Conservation (phyloP, 2,797 vertebrate species). For the Falco naumanni region DNA sequence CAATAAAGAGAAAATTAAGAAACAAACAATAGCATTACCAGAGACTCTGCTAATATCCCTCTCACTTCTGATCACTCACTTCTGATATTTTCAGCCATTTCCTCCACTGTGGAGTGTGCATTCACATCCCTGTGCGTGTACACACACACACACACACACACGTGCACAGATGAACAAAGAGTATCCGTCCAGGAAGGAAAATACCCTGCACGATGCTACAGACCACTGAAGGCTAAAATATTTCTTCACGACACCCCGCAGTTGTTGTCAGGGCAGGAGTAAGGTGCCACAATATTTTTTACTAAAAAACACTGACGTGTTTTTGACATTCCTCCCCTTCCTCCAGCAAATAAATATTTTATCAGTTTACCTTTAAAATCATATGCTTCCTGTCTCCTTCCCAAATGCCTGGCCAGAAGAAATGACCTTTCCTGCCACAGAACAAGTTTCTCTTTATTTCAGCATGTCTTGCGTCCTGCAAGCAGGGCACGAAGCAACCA, state of each 20-base stretch:
- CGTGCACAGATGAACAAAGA: accelerated
- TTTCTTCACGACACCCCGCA: not conserved
- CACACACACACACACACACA: no score
- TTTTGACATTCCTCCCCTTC: slow-evolving; percentile 21
- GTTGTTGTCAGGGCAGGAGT: not conserved
- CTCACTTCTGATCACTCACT: not conserved
- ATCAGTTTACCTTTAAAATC: slow-evolving; percentile 70
- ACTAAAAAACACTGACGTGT: not conserved
- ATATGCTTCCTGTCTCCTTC: slow-evolving; percentile 48
- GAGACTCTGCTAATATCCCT: not conserved
- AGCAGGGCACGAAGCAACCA: not conserved
- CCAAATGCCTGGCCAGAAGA: slow-evolving; percentile 50
- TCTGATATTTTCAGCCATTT: not conserved
- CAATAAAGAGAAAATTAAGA: not conserved
- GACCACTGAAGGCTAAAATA: not conserved
- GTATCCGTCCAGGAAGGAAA: not conserved
- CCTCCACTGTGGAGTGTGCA: accelerated
- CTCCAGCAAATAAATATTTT: slow-evolving; percentile 54
- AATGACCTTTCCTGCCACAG: slow-evolving; percentile 27
- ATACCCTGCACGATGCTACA: not conserved
- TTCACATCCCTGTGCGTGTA: not conserved
- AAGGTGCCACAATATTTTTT: not conserved
- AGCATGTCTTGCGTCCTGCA: slow-evolving; percentile 24
- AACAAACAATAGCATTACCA: not conserved
- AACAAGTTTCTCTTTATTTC: slow-evolving; percentile 66